Evolutionary conservation across 1,140 invertebrate species (phyloP).

Genomic region (Pseudomyrmex sp.): DNA sequence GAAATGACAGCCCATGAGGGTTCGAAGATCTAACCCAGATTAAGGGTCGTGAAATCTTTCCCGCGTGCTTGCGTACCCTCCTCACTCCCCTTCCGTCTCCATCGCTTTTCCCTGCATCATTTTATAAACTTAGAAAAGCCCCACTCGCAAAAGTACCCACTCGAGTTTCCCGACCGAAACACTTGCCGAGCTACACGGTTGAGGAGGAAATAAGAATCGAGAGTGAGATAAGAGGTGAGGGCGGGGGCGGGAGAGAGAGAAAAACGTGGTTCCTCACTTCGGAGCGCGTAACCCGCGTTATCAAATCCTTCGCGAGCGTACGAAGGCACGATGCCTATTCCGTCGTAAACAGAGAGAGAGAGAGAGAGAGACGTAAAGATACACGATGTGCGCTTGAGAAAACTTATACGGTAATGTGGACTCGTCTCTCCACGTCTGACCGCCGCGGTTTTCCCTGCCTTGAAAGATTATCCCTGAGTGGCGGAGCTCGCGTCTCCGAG

Average conservation of each 20-base stretch:
- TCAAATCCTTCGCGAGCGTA: slow-evolving; percentile 65
- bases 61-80: slow-evolving; percentile 31
- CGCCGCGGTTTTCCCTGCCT: slow-evolving; percentile 42
- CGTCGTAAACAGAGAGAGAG: not conserved
- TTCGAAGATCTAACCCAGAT: slow-evolving; percentile 71
- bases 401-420: slow-evolving; percentile 51
- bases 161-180: slow-evolving; percentile 68
- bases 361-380: slow-evolving; percentile 15
- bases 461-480: slow-evolving; percentile 59
- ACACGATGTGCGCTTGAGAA: slow-evolving; percentile 14
- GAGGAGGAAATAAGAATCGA: slow-evolving; percentile 59
- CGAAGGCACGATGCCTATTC: slow-evolving; percentile 65
- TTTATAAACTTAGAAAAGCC: slow-evolving; percentile 76
- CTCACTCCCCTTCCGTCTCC: not conserved
- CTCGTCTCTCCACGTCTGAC: slow-evolving; percentile 45
- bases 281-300: slow-evolving; percentile 30
- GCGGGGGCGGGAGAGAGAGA: not conserved
- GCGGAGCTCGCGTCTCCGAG: slow-evolving; percentile 25
- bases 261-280: not conserved
- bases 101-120: slow-evolving; percentile 50
- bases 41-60: slow-evolving; percentile 72
- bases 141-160: slow-evolving; percentile 66
- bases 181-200: slow-evolving; percentile 65
- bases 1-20: slow-evolving; percentile 72
- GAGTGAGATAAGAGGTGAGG: not conserved